A percentile compares a stretch with the other conserved stretches of the same genome.
Conservation (phyloP, 1,140 invertebrate genomes). For the Gryon sp. region DNA sequence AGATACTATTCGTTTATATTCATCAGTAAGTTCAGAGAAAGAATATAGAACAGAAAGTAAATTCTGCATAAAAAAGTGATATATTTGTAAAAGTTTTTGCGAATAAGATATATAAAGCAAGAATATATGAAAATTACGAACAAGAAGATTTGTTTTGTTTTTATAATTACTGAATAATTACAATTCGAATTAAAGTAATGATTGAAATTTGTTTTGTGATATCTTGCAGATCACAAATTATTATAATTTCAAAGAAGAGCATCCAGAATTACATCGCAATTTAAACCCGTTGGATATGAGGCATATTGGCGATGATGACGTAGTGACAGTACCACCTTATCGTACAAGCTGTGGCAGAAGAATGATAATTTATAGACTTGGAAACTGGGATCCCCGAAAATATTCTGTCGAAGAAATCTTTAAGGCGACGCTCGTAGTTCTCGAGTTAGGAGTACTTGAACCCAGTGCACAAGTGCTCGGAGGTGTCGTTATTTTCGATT, state of each 20-base stretch:
- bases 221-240: slow-evolving; percentile 86
- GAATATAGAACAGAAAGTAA: no score
- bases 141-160: no score
- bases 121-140: no score
- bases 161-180: no score
- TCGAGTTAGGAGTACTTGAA: slow-evolving; percentile 87
- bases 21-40: no score
- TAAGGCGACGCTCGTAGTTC: slow-evolving; percentile 84
- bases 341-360: slow-evolving; percentile 85
- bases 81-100: no score
- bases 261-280: slow-evolving; percentile 84
- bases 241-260: slow-evolving; percentile 86
- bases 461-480: slow-evolving; percentile 87
- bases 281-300: slow-evolving; percentile 84
- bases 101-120: no score
- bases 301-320: slow-evolving; percentile 84
- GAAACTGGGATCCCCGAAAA: slow-evolving; percentile 86
- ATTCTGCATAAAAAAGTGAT: no score
- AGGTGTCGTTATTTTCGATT: slow-evolving; percentile 87
- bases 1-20: no score
- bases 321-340: slow-evolving; percentile 87
- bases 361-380: slow-evolving; percentile 84
- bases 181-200: no score
- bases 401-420: slow-evolving; percentile 85
- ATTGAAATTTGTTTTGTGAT: no score